A percentile compares a stretch with the other conserved stretches of the same genome.
These are phyloP conservation scores for Madoqua kirkii DNA, from an alignment of 2,113 vertebrate genomes.

Conservation along the genomic window DNA sequence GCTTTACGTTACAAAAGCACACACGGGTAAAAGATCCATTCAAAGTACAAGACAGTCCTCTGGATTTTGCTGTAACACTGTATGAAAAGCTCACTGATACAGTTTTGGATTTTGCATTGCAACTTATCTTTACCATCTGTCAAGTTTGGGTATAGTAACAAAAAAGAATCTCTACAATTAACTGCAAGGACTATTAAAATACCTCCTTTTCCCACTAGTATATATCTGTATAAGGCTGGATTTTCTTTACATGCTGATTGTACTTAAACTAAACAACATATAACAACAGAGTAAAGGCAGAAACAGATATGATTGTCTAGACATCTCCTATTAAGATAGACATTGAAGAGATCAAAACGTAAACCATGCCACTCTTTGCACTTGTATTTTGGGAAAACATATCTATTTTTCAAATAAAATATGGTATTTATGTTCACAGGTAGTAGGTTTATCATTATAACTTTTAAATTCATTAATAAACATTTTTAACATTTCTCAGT, in stretches of 20 bases:
- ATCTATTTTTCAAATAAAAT: not conserved
- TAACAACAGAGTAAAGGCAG: not conserved
- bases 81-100: not conserved
- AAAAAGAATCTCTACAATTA: not conserved
- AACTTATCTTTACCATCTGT: not conserved
- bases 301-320: not conserved
- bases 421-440: not conserved
- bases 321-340: not conserved
- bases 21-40: not conserved
- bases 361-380: not conserved
- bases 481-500: not conserved
- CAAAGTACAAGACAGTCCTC: not conserved
- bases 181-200: not conserved
- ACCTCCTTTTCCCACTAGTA: not conserved
- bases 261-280: not conserved
- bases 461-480: conserved; percentile 17
- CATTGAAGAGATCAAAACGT: not conserved
- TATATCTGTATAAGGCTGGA: not conserved
- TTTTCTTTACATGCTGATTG: not conserved
- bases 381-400: not conserved
- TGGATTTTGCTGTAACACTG: not conserved
- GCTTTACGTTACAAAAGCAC: not conserved
- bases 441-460: not conserved
- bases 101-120: not conserved
- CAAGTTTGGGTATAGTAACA: not conserved